These are phyloP conservation scores for Exaiptasia diaphana DNA, from an alignment of 64 coral and sea anemone genomes.

Conservation along the genomic window DNA sequence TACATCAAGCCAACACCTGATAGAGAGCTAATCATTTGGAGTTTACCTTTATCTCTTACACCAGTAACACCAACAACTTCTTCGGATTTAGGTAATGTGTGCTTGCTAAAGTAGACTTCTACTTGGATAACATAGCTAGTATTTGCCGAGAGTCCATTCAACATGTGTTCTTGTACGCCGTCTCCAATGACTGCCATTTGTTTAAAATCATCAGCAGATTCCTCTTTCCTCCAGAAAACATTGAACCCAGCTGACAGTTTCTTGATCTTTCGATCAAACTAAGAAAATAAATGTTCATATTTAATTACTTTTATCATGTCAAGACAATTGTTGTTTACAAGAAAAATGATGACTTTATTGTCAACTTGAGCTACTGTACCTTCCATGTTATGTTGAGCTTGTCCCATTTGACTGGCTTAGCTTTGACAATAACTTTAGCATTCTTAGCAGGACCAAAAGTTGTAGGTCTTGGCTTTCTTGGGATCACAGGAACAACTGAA, in stretches of 20 bases:
- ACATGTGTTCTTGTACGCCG: not conserved
- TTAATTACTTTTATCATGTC: not conserved
- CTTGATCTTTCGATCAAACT: not conserved
- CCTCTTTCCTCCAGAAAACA: not conserved
- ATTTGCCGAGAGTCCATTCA: constrained; percentile 51
- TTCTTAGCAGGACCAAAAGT: not conserved
- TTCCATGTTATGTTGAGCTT: constrained; percentile 57
- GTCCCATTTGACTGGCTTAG: not conserved
- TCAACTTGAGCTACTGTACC: constrained; percentile 51
- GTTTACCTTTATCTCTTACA: constrained; percentile 30
- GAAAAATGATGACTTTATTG: too few species aligned
- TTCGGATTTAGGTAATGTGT: constrained; percentile 31
- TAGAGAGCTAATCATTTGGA: too few species aligned
- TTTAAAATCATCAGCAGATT: not conserved
- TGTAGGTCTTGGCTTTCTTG: not conserved
- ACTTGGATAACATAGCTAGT: constrained; percentile 63
- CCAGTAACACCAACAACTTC: constrained; percentile 15
- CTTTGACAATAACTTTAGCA: not conserved
- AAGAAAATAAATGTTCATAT: not conserved
- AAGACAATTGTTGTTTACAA: too few species aligned
- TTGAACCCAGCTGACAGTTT: not conserved
- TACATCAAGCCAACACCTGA: too few species aligned
- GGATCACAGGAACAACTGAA: not conserved
- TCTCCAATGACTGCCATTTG: not conserved
- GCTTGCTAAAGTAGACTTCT: constrained; percentile 12